Evolutionary conservation across 2,113 vertebrate genomes (phyloP), one percentile per base, ranked within the genome.

Genomic region (Felis chaus): DNA sequence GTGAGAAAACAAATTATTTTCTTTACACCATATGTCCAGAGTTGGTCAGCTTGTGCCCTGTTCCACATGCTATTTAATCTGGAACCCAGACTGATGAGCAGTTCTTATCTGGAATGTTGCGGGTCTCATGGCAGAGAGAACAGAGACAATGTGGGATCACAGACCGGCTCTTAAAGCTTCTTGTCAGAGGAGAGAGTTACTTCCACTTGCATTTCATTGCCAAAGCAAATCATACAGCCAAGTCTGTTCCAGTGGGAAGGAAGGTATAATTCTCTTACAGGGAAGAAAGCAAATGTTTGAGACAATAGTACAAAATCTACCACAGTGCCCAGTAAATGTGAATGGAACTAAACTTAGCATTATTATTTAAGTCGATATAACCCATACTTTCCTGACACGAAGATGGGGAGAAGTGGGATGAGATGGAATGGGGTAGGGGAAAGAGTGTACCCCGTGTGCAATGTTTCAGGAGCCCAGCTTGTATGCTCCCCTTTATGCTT

Each of bases 221-320:
- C 78, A 95, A 92, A 95, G 76, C 45, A 68, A 85, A 82, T 65
- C 31, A 50, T 0, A 5, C 0, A 3, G 50, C 61, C 84, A 80
- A 73, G 66, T 81, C 21, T 12, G 45, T 45, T 78, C 55, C 23
- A 7, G 27, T 11, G n/a, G 85, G 33, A 89, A 39, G 82, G 73
- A 50, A 94, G 82, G 61, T 48, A 36, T 21, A 41, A 83, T 82
- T 96, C 65, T 81, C 69, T 73, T 55, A 7, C 57, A 85, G 31
- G 69, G n/a, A 82, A 96, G 82, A 92, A 73, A 41, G 61, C 73
- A 91, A 50, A 78, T 68, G 68, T 82, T 97, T 85, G 94, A 84
- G 96, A 85, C 41, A 91, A 57, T 66, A 87, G 63, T 33, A 78
- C n/a, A 83, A 73, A 93, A 73, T 69, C 61, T 78, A 76, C 25